Evolutionary conservation across 2,888 invertebrate species (phyloP), one percentile per base, ranked within the genome.

Genomic region (Apodemia zela): DNA sequence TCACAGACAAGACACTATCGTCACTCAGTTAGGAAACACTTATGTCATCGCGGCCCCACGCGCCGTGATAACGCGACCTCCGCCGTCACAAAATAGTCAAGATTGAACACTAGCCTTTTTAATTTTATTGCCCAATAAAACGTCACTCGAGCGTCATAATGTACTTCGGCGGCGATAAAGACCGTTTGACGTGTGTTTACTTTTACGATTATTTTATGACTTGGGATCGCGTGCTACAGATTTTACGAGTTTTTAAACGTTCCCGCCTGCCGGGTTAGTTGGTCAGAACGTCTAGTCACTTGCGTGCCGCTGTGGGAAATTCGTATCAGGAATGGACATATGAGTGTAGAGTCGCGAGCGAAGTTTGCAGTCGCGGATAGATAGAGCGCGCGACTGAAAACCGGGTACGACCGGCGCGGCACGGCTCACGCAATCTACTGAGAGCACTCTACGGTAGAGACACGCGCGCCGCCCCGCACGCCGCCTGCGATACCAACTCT

Each of bases 341-440:
- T 68, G 74, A 70, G 3, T 74, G 73, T 74, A 74, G 76, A 75
- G 75, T 78, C 80, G 83, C 87, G 89, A 85, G 87, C 84, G 90
- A 89, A 89, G 89, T 89, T 89, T 89, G 80, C 73, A 71, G 76
- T 80, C 84, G 82, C 82, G 83, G 79, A 82, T 75, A 87, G 76
- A 76, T 79, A 77, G 83, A 80, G 84, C 81, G 84, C 80, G 82
- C 84, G 82, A 80, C 76, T 79, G 72, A 76, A 71, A 74, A 81
- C 80, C 80, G 81, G 78, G 75, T 78, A 81, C 89, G 88, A 86
- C 88, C 93, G 91, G 88, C 93, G 93, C 88, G 86, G 93, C 93
- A 93, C 93, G 93, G 93, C 93, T 93, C 93, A 93, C 93, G 93
- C 93, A 93, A 89, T 93, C 93, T 93, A 93, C 93, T 94, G 93